These are phyloP conservation scores for Dicaeum eximium DNA, from an alignment of 2,113 vertebrate genomes.

Conservation along the genomic window DNA sequence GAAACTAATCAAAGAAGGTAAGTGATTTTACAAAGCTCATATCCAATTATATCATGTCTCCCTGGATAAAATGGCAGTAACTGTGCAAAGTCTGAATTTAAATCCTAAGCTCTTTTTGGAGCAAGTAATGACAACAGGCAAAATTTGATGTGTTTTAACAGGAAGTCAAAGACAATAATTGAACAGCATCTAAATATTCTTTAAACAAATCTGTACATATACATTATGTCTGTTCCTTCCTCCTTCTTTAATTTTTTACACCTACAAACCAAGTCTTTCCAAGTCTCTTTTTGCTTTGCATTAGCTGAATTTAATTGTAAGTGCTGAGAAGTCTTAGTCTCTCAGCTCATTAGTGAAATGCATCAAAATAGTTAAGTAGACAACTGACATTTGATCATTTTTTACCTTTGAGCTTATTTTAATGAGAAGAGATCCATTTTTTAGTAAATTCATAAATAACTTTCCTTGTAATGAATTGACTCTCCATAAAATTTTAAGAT, in stretches of 20 bases:
- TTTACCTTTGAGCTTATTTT: constrained; percentile 48
- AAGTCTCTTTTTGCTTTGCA: neutral
- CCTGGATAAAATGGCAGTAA: neutral
- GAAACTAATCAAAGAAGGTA: neutral
- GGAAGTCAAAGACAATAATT: neutral
- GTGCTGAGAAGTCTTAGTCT: neutral
- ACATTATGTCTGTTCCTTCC: neutral
- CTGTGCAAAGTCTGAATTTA: neutral
- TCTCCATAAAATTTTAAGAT: constrained; percentile 53
- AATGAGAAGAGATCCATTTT: constrained; percentile 10
- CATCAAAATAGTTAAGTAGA: constrained; percentile 8
- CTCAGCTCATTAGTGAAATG: constrained; percentile 14
- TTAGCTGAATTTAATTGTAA: constrained; percentile 19
- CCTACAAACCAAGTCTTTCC: neutral
- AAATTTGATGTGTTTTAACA: neutral
- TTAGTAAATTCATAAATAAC: constrained; percentile 60
- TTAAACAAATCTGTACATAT: neutral
- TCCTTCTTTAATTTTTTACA: neutral
- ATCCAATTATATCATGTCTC: neutral
- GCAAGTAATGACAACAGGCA: neutral
- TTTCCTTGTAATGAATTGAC: constrained; percentile 24
- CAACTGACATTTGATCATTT: constrained; percentile 34
- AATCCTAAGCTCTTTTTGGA: neutral
- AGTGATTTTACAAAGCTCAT: neutral
- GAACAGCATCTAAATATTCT: neutral